phyloP scores from a whole-genome alignment of 2,113 vertebrate species.

The Sorex araneus region DNA sequence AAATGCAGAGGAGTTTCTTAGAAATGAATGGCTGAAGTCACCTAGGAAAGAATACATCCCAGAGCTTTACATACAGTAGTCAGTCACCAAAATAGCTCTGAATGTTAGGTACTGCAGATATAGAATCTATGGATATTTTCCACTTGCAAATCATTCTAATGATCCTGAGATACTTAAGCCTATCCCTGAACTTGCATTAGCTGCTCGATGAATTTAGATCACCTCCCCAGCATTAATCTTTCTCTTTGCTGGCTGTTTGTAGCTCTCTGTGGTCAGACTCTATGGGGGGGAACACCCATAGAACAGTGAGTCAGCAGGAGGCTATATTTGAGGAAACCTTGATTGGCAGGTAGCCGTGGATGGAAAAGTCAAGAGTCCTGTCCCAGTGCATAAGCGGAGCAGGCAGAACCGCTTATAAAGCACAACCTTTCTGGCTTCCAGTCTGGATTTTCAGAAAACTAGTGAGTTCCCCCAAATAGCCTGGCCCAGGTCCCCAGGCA shows the following conservation, averaged over 20 bases:
- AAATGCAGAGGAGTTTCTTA: neutral
- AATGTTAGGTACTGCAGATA: neutral
- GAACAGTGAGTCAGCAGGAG: neutral
- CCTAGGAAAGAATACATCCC: neutral
- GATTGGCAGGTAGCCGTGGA: too few species aligned
- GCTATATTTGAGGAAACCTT: neutral
- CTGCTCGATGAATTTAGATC: neutral
- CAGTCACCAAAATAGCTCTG: neutral
- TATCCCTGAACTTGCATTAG: neutral
- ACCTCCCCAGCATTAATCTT: neutral
- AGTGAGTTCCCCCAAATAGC: neutral
- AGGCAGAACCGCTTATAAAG: neutral
- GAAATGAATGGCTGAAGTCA: neutral
- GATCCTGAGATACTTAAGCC: neutral
- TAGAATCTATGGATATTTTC: neutral
- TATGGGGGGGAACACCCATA: too few species aligned
- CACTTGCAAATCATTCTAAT: neutral
- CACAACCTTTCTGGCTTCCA: neutral
- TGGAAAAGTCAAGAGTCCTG: neutral
- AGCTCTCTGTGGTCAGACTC: accelerated
- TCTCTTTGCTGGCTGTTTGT: neutral
- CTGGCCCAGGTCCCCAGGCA: neutral
- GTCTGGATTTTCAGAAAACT: neutral
- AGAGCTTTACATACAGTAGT: neutral
- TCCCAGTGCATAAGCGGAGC: too few species aligned